These are phyloP conservation scores for Bellardia pandia DNA, from an alignment of 2,888 invertebrate species.

Conservation along the genomic window DNA sequence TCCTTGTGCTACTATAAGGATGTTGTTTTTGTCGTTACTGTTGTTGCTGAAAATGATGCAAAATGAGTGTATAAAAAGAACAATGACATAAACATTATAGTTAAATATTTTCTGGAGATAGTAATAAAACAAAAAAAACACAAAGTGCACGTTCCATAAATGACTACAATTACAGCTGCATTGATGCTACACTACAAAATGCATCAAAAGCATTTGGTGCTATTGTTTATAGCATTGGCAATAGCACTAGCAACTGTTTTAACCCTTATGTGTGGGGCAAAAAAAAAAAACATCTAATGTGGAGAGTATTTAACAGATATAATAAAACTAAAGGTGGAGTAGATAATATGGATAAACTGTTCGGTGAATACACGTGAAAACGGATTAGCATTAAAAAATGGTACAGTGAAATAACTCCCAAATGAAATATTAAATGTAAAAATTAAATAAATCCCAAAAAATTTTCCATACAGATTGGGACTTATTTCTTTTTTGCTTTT, in stretches of 20 bases:
- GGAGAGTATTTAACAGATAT: no score
- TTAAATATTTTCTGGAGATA: constrained; percentile 16
- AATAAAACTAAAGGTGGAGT: no score
- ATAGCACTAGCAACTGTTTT: background rate
- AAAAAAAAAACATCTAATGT: no score
- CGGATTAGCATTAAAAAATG: no score
- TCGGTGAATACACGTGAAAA: no score
- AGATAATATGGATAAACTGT: no score
- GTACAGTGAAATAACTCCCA: no score
- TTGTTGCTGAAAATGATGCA: constrained; percentile 41
- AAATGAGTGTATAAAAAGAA: constrained; percentile 40
- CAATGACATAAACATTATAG: constrained; percentile 39
- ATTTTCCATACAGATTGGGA: no score
- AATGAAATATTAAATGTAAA: no score
- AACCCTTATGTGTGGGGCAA: background rate
- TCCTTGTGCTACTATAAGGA: constrained; percentile 33
- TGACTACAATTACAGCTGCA: constrained; percentile 57
- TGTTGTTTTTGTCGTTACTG: constrained; percentile 40
- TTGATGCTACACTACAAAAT: constrained; percentile 37
- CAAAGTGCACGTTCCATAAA: constrained; percentile 53
- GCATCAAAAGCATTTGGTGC: background rate
- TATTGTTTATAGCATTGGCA: background rate
- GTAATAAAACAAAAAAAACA: constrained; percentile 2
- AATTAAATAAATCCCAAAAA: no score
- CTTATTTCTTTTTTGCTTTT: no score